phyloP scores from a whole-genome alignment of 2,888 invertebrate species.

The Volucella inflata region DNA sequence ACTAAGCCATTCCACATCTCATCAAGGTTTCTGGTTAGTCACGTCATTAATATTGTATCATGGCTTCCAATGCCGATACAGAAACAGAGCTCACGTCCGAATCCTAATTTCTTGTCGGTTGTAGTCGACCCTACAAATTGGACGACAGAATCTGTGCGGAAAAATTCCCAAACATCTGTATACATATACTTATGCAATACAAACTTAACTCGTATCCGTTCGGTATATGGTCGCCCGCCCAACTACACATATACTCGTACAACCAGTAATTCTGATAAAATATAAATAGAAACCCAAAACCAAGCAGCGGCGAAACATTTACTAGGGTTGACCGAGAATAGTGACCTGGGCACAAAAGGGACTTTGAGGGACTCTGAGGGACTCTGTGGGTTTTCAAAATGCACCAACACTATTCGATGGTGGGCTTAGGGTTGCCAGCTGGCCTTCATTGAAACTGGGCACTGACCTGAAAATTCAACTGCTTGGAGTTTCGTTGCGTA shows the following conservation, averaged over 20 bases:
- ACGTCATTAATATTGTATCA: slow-evolving; percentile 71
- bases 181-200: background rate
- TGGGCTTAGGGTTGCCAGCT: slow-evolving; percentile 25
- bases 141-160: slow-evolving; percentile 50
- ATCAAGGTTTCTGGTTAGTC: slow-evolving; percentile 68
- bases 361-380: slow-evolving; percentile 6
- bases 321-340: slow-evolving; percentile 51
- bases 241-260: background rate
- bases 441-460: background rate
- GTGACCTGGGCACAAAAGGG: slow-evolving; percentile 48
- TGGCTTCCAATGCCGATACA: slow-evolving; percentile 48
- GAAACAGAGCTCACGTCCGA: slow-evolving; percentile 49
- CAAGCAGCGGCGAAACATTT: slow-evolving; percentile 44
- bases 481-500: background rate
- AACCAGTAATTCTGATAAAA: slow-evolving; percentile 50
- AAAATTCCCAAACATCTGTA: slow-evolving; percentile 17
- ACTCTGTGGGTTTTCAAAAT: slow-evolving; percentile 15
- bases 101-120: slow-evolving; percentile 53
- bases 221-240: background rate
- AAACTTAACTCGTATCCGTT: no score
- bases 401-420: background rate
- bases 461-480: background rate
- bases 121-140: slow-evolving; percentile 37
- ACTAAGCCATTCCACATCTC: slow-evolving; percentile 57
- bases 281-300: slow-evolving; percentile 61